Conservation (phyloP, 2,113 vertebrate genomes). For the Balaeniceps rex region DNA sequence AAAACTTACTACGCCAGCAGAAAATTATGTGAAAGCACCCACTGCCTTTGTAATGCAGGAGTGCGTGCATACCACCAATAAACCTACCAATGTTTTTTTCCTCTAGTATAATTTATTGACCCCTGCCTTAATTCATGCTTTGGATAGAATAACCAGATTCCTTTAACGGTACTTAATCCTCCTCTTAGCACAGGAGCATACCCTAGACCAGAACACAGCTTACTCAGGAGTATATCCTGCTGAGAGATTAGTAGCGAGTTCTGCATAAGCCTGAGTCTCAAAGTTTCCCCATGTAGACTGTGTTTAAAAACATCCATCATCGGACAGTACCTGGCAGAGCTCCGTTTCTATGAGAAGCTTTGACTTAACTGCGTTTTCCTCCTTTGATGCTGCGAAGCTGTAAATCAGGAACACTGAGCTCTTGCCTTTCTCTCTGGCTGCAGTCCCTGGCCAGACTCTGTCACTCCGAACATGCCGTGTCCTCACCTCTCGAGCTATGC, state of each 20-base stretch:
- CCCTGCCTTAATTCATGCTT: conserved; percentile 5
- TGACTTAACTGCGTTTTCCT: not conserved
- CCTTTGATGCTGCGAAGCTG: conserved; percentile 21
- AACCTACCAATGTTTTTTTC: not conserved
- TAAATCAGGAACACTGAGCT: not conserved
- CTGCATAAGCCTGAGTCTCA: not conserved
- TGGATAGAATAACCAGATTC: conserved; percentile 32
- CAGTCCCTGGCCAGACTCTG: not conserved
- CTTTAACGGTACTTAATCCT: conserved; percentile 37
- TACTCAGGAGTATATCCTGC: not conserved
- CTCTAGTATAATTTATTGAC: not conserved
- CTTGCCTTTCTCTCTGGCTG: not conserved
- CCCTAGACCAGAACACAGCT: conserved; percentile 10
- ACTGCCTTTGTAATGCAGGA: not conserved
- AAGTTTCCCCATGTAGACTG: not conserved
- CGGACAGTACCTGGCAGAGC: not conserved
- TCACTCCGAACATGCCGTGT: fast-evolving
- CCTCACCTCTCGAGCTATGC: not conserved
- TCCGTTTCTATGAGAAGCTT: not conserved
- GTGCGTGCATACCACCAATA: not conserved
- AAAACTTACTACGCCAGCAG: not conserved
- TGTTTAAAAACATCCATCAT: conserved; percentile 24
- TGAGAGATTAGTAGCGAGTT: conserved; percentile 14
- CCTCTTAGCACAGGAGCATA: not conserved
- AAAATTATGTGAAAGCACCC: not conserved